These are phyloP conservation scores for Aspidiotus destructor DNA, from an alignment of 2,888 invertebrate species.

Conservation along the genomic window DNA sequence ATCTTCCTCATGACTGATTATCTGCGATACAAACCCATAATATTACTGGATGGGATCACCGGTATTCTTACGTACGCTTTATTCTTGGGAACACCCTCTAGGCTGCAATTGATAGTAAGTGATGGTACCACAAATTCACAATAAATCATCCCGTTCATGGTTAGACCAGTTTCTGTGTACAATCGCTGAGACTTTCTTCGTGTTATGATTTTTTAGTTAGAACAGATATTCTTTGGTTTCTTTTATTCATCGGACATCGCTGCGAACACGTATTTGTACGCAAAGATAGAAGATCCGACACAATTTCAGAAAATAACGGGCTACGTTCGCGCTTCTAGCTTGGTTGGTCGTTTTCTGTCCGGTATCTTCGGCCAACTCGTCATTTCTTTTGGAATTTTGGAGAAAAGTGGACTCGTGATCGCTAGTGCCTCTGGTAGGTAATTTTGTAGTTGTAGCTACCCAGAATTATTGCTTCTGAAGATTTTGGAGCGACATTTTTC, in stretches of 20 bases:
- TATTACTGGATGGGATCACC: slow-evolving; percentile 65
- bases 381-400: background rate
- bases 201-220: slow-evolving; percentile 50
- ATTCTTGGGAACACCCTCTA: slow-evolving; percentile 61
- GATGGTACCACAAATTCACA: no score
- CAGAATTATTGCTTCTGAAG: no score
- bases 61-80: slow-evolving; percentile 66
- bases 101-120: slow-evolving; percentile 57
- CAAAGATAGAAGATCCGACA: slow-evolving; percentile 54
- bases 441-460: background rate
- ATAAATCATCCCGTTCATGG: no score
- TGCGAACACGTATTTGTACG: slow-evolving; percentile 87
- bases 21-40: slow-evolving; percentile 73
- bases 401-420: background rate
- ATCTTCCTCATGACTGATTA: slow-evolving; percentile 79
- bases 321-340: slow-evolving; percentile 69
- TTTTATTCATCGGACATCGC: slow-evolving; percentile 85
- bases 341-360: slow-evolving; percentile 42
- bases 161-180: no score
- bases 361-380: background rate
- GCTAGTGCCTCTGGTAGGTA: background rate
- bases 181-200: background rate
- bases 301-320: slow-evolving; percentile 77
- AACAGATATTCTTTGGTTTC: slow-evolving; percentile 69
- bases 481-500: no score